Base-by-base conservation (phyloP, 1,140 invertebrate genomes). In the Drosophila navojoa region DNA sequence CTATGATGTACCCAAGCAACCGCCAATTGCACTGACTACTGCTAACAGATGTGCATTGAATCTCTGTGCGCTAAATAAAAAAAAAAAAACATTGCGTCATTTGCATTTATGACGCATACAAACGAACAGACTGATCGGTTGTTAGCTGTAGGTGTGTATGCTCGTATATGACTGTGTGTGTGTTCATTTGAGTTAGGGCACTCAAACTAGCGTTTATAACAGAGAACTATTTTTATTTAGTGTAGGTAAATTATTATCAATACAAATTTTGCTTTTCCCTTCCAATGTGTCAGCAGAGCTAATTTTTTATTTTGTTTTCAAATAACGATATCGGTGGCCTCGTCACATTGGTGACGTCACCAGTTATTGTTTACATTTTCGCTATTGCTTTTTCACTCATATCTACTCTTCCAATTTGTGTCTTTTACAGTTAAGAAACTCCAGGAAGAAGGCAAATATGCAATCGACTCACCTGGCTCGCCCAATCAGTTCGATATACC, bases 381-480 rank as follows among this genome's bases (percentile, higher is more conserved):
- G 9, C 11, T 58, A 32, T 57, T 57, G 52, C 35, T 11, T 52
- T 9, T 13, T 58, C 69, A 11, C 53, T 58, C 40, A n/a, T 49
- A 40, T 19, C 16, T 19, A n/a, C 16, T 69, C 13, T 44, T 57
- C 13, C 40, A 11, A 19, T 58, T 9, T 11, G 35, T 11, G 3
- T 49, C 7, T 32, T 60, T 68, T 72, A 15, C 64, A 98, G 98
- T 98, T 10, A 97, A 98, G 95, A 97, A 98, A 93, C 95, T 99
- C 19, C 96, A 98, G 93, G 96, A 97, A 90, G 98, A 99, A 93
- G 98, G 98, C 1, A 98, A 98, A 94, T 94, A 97, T 95, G 98
- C 98, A 0, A 99, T 99, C 81, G 98, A 99, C 93, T 98, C 97
- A 5, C 97, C 98, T 19, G 97, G 97, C 57, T 97, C 95, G 90